Evolutionary conservation across 2,797 vertebrate genomes (phyloP), one percentile per base, ranked within the genome.

Genomic region (Balearica regulorum): DNA sequence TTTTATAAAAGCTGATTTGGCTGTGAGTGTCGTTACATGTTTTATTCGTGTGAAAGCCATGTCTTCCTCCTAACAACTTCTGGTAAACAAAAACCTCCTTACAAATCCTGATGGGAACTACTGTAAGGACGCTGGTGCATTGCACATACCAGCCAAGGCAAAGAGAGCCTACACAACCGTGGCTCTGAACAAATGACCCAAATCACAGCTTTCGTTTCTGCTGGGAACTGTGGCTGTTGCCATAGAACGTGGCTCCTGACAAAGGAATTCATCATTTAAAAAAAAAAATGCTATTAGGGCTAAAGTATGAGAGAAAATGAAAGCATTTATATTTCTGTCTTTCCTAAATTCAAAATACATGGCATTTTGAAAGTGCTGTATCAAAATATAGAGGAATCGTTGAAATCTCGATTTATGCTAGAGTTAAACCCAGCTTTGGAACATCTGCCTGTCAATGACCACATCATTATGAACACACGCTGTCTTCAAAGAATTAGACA

Each of bases 401-500:
- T 88, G 60, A 94, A 92, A 95, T 91, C 33, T 90, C 9, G 0
- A 89, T 94, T 96, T 88, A 90, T 62, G 91, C n/a, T 90, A 39
- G 8, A 58, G 81, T 92, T 81, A 93, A 94, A 94, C 46, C 37
- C 89, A 93, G n/a, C 83, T 95, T 92, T 92, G 73, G 78, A 96
- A 81, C 83, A 94, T 87, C 91, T 94, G 87, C 58, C 66, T 61
- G 10, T 6, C 64, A 66, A 51, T 78, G 69, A 53, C 61, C 70
- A 28, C 55, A 76, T 89, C 83, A 80, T 95, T 89, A 84, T 26
- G 6, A 96, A 61, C 91, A 97, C 87, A 97, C 92, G 77, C 53
- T 83, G 51, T 71, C 91, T 96, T 97, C 91, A 92, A 96, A 97
- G 86, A 85, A 65, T 87, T 79, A 90, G 66, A 76, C 49, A 93